phyloP scores from a whole-genome alignment of 2,797 vertebrate species.

The Margarornis squamiger region DNA sequence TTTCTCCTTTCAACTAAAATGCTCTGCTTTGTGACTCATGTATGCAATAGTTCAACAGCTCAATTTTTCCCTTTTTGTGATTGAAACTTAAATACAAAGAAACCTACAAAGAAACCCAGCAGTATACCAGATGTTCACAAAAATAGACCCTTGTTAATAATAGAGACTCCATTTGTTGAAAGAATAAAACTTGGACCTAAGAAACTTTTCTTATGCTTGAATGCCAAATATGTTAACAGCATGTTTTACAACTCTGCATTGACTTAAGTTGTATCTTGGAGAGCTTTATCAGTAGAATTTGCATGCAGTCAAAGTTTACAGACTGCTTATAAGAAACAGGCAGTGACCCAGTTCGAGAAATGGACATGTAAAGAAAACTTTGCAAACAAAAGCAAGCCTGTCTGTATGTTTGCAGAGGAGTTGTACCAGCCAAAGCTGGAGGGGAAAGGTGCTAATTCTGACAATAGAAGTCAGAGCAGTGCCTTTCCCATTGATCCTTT shows the following conservation, averaged over 20 bases:
- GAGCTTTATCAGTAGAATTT: not conserved
- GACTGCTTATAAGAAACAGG: not conserved
- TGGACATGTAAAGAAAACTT: not conserved
- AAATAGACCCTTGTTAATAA: not conserved
- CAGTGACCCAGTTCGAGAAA: constrained; percentile 15
- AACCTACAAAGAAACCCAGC: not conserved
- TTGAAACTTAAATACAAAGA: not conserved
- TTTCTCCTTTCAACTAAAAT: not conserved
- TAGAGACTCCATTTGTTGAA: not conserved
- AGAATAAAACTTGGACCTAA: constrained; percentile 5
- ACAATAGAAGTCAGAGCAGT: not conserved
- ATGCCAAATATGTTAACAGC: not conserved
- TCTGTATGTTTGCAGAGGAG: not conserved
- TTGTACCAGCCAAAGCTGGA: not conserved
- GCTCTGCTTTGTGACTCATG: not conserved
- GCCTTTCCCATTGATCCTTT: not conserved
- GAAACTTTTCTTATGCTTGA: not conserved
- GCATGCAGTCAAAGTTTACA: not conserved
- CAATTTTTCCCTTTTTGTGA: not conserved
- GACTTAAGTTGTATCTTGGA: not conserved
- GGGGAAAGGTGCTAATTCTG: not conserved
- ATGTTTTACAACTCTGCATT: not conserved
- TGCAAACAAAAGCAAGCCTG: not conserved
- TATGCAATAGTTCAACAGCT: not conserved
- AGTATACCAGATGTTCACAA: not conserved